Conservation (phyloP, 1,140 invertebrate species). For the Xylocopa sonorina region DNA sequence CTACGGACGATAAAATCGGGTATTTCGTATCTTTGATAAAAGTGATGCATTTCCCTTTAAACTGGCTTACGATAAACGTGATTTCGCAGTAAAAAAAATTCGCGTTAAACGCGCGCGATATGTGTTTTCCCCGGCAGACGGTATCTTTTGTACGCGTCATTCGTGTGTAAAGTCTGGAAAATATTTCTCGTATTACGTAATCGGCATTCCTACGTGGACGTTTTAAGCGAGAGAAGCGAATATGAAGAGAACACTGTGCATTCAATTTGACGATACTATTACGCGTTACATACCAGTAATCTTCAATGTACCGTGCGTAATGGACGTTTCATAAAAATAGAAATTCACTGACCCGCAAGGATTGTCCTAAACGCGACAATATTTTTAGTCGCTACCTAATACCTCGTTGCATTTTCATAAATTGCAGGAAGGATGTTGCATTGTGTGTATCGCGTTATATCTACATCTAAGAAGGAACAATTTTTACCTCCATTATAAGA, state of each 20-base stretch:
- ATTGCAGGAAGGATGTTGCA: too few relatives aligned
- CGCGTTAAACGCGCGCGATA: background rate
- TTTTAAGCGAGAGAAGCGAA: background rate
- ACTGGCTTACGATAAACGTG: too few relatives aligned
- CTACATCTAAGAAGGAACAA: too few relatives aligned
- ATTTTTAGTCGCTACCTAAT: background rate
- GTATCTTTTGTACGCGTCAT: background rate
- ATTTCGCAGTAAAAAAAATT: background rate
- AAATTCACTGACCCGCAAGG: slow-evolving; percentile 3
- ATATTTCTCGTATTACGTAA: background rate
- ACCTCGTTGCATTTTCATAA: too few relatives aligned
- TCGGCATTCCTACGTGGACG: background rate
- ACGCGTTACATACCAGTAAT: background rate
- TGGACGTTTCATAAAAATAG: slow-evolving; percentile 27
- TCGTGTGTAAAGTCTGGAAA: background rate
- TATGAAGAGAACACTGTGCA: background rate
- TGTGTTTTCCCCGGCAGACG: too few relatives aligned
- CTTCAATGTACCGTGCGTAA: background rate
- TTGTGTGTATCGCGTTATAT: too few relatives aligned
- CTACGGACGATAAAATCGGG: too few relatives aligned
- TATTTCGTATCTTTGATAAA: too few relatives aligned
- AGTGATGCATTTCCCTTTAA: too few relatives aligned
- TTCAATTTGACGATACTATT: background rate
- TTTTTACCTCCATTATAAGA: too few relatives aligned
- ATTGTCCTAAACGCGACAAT: slow-evolving; percentile 1